Base-by-base conservation (phyloP, 2,797 vertebrate genomes). In the Enteromius treurensis region DNA sequence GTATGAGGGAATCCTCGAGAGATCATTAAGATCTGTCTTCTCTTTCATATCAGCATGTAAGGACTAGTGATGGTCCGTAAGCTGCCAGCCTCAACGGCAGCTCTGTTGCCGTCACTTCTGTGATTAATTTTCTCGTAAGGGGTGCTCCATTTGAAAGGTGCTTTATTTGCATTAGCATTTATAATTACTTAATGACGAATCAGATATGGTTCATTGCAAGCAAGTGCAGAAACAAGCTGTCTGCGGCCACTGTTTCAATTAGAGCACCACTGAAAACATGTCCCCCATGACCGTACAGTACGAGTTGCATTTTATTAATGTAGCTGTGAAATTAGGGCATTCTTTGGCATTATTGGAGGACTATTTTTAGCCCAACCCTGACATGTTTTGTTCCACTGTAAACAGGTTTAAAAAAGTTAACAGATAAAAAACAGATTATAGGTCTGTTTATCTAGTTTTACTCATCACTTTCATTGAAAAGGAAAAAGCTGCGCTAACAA, bases 101-200 rank as follows among this genome's bases (percentile, higher is more conserved):
- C 90, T 86, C 90, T 90, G 86, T 89, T 85, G 91, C 92, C 93
- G 91, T 87, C 40, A 42, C 40, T 88, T 89, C 87, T 92, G 91
- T 94, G 94, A 96, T 95, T 97, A 95, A 95, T 96, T 95, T 93
- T 87, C 85, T 89, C 85, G 88, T 92, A 86, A 90, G 92, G 92
- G 93, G 87, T 87, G 85, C 91, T 85, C 88, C 89, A 87, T 96
- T 95, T 96, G 95, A 97, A 96, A 96, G 95, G 95, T 96, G 94
- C 94, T 97, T 95, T 97, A 95, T 97, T 97, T 96, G 95, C 95
- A 97, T 98, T 97, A 97, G 95, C 96, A 96, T 97, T 96, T 94
- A 95, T 97, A 98, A 98, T 98, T 96, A 97, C 95, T 96, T 98
- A 97, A 98, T 96, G 96, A 96, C 94, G 93, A 97, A 98, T 98